Evolutionary conservation across 2,113 vertebrate species (phyloP).

Genomic region (Hydrochoerus hydrochaeris): DNA sequence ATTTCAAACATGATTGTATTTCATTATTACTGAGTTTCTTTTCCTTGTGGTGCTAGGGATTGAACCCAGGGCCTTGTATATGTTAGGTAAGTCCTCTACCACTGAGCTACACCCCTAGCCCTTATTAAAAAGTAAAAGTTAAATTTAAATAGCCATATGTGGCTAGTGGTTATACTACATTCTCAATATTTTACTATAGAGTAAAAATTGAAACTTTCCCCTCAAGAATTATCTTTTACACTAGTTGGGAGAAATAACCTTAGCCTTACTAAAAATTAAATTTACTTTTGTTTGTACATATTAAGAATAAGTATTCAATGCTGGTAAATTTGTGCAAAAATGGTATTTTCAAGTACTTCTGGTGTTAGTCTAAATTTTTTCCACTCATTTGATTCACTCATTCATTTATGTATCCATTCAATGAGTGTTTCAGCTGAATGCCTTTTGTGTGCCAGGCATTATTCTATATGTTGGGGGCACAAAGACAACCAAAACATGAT

Average conservation of each 20-base stretch:
- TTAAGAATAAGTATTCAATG: background rate
- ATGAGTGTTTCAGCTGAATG: slow-evolving; percentile 36
- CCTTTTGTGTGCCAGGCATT: background rate
- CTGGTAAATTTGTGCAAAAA: background rate
- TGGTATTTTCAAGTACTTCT: slow-evolving; percentile 23
- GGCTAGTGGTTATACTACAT: background rate
- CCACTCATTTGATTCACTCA: background rate
- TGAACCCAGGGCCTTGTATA: background rate
- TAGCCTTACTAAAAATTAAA: slow-evolving; percentile 28
- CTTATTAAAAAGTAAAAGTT: background rate
- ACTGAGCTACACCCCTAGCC: background rate
- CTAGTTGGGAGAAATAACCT: background rate
- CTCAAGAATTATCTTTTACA: slow-evolving; percentile 4
- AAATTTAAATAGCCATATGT: background rate
- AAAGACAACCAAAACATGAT: slow-evolving; percentile 31
- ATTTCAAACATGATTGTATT: slow-evolving; percentile 20
- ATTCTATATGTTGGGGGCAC: background rate
- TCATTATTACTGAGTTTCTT: background rate
- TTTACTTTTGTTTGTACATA: slow-evolving; percentile 18
- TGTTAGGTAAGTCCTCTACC: background rate
- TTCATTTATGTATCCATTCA: background rate
- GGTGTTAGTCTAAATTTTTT: background rate
- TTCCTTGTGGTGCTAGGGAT: background rate
- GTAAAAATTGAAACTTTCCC: background rate
- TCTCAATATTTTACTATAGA: slow-evolving; percentile 21